Percentiles rank a stretch among this genome's conserved stretches.
phyloP scores from a whole-genome alignment of 2,113 vertebrate species.

The Prunella himalayana region DNA sequence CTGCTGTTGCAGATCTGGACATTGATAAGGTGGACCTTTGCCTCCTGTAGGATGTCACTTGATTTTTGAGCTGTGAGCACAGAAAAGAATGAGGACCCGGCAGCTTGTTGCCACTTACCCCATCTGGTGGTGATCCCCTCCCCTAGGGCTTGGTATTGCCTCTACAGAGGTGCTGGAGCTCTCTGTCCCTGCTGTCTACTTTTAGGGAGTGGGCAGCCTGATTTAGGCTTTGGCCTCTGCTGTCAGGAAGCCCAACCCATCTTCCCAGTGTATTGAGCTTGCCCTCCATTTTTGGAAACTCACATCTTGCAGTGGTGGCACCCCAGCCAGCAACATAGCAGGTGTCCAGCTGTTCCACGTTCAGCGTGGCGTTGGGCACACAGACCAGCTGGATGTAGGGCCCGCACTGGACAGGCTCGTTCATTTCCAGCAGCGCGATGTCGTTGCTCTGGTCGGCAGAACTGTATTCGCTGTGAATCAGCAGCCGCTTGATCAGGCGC shows the following conservation, averaged over 20 bases:
- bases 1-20: neutral
- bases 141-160: neutral
- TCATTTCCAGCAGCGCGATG: slow-evolving; percentile 1
- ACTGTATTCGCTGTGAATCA: neutral
- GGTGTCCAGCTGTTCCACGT: neutral
- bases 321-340: slow-evolving; percentile 52
- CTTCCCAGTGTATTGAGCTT: neutral
- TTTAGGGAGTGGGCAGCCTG: neutral
- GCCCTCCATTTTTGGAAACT: neutral
- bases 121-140: neutral
- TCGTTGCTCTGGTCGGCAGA: neutral
- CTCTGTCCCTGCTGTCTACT: neutral
- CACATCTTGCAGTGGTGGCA: neutral
- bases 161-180: neutral
- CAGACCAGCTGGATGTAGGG: slow-evolving; percentile 17
- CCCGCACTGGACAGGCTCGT: neutral
- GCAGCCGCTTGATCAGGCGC: neutral
- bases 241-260: neutral
- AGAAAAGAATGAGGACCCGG: neutral
- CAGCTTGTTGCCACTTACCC: accelerated
- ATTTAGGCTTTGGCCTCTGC: neutral
- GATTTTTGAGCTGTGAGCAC: neutral
- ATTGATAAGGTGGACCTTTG: neutral
- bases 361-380: neutral
- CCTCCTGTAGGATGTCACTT: neutral